A percentile compares a stretch with the other conserved stretches of the same genome.
phyloP scores from a whole-genome alignment of 2,113 vertebrate genomes.

The Trogon melanurus region DNA sequence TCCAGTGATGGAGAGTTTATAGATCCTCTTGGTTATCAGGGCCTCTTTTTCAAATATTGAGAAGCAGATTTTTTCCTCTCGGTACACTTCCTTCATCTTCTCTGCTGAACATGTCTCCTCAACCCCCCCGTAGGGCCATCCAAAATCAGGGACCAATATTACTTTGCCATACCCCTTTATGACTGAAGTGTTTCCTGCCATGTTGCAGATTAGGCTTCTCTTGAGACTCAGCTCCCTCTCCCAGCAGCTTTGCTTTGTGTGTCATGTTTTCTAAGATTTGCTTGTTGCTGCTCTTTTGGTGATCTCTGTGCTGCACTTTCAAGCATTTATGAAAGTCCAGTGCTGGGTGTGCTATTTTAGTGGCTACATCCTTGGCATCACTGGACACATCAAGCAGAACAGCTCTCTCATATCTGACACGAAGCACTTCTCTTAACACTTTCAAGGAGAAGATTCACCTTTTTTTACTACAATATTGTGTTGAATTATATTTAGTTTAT shows the following conservation, averaged over 20 bases:
- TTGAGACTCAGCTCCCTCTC: not conserved
- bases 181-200: not conserved
- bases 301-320: not conserved
- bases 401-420: not conserved
- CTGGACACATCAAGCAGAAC: not conserved
- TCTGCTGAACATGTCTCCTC: not conserved
- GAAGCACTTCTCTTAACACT: not conserved
- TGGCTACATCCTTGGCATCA: not conserved
- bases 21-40: not conserved
- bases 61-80: not conserved
- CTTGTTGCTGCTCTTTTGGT: not conserved
- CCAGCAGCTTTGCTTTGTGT: not conserved
- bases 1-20: not conserved
- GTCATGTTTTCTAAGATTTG: not conserved
- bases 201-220: not conserved
- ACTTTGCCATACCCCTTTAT: not conserved
- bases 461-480: not conserved
- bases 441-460: not conserved
- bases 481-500: not conserved
- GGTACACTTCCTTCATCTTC: not conserved
- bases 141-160: not conserved
- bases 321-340: not conserved
- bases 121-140: rapidly evolving
- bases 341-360: not conserved
- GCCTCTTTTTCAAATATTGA: not conserved